Base-by-base conservation (phyloP, 53 echinoderm and acorn worm genomes). In the Mesocentrotus franciscanus region DNA sequence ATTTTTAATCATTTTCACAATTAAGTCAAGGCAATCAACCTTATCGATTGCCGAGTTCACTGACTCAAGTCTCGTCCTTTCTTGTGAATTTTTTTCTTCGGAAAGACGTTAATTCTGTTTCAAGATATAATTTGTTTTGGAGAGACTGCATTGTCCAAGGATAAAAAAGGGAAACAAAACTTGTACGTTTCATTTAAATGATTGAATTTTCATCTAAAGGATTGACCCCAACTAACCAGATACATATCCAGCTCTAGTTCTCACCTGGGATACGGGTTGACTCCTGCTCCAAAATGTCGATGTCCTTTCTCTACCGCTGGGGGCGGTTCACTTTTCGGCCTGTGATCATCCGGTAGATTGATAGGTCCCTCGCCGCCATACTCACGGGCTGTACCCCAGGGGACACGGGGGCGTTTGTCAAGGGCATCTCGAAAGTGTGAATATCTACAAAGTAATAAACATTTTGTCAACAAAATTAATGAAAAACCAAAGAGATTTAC, bases 251-350 rank as follows among this genome's bases (percentile, higher is more conserved):
- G 92, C 92, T 92, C 92, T 92, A 92, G 79, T 58, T 92, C 96
- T 97, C 97, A 99, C 99, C 99, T 98, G 22, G 99, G 98, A 78
- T 97, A 98, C 9, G 99, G 98, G 30, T 98, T 97, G 22, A 89
- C 96, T 56, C 99, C 99, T 36, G 97, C 92, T 58, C 97, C 97
- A 70, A 94, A 99, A 83, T 99, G 99, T 14, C 99, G 95, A 95
- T 99, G 99, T 60, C 99, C 99, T 71, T 98, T 99, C 94, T 98
- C 98, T 57, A 99, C 99, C 66, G 95, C 97, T 85, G 97, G 92
- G 59, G 99, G 99, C n/a, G 99, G 99, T 93, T 99, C 99, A 95
- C 95, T 98, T 81, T 97, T 97, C 0, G 99, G 99, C 26, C 99
- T 96, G 89, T 98, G 99, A 55, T 98, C 99, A 2, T 95, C 96